Evolutionary conservation across 2,888 invertebrate genomes (phyloP), one percentile per base, ranked within the genome.

Genomic region (Platycheirus rosarum): DNA sequence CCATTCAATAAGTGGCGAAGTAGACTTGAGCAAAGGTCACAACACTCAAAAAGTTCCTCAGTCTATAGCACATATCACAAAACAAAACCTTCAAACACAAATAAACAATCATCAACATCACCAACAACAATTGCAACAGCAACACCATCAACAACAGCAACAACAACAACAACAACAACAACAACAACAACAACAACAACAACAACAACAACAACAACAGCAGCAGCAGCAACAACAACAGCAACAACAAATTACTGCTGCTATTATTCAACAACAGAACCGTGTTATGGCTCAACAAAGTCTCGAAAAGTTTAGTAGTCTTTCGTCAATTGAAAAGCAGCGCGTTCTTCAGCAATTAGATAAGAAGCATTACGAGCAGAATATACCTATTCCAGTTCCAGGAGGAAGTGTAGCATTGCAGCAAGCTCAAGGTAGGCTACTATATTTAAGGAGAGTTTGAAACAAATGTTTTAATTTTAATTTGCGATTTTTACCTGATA

Each of bases 261-360:
- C 92, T 7, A 87, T 94, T 49, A 91, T 94, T 74, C 94, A 94
- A 86, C 94, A 94, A 85, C 94, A 94, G 88, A 93, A 92, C 87
- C 90, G 92, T 14, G 92, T 91, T 29, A 91, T 93, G 42, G 92
- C 92, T 5, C 92, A 93, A 87, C 92, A 93, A 91, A 92, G 93
- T 53, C 90, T 94, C 55, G 95, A 95, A 87, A 95, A 94, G 88
- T 92, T 93, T 85, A 91, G 91, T 42, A 91, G 87, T 71, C 89
- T 93, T 32, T 89, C 90, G 2, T 91, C 92, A 57, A 88, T 93
- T 84, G 92, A 93, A 86, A 93, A 93, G 85, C 92, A 93, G 85
- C 89, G 92, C 23, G 89, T 91, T 40, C 90, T 92, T 49, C 91
- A 92, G 29, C 92, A 93, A 48, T 89, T 91, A 4, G 90, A 91